Evolutionary conservation across 2,888 invertebrate species (phyloP).

Genomic region (Cepaea hortensis): DNA sequence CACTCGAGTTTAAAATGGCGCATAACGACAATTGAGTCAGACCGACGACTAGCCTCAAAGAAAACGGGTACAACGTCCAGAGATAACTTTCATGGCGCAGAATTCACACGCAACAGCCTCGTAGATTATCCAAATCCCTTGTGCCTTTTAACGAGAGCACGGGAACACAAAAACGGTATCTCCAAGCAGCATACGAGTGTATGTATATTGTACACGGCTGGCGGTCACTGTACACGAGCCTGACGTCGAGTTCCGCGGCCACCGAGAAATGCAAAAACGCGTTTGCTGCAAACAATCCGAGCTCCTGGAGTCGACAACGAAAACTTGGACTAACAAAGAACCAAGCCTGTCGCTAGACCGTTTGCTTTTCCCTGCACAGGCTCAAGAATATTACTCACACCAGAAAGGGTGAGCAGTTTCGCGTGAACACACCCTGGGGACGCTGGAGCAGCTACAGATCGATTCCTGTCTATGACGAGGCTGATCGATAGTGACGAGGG

Average conservation of each 20-base stretch:
- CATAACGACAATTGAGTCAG: background rate
- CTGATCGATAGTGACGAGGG: constrained; percentile 41
- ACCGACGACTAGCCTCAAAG: background rate
- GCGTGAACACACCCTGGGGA: constrained; percentile 38
- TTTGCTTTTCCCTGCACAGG: constrained; percentile 5
- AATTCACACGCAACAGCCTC: background rate
- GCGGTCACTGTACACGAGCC: background rate
- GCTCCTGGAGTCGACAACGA: too few relatives aligned
- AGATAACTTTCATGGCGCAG: background rate
- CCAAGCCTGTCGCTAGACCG: constrained; percentile 12
- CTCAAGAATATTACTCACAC: constrained; percentile 31
- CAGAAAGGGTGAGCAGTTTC: background rate
- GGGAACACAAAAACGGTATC: background rate
- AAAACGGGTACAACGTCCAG: background rate
- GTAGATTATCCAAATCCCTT: background rate
- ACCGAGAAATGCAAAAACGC: background rate
- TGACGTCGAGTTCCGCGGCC: background rate
- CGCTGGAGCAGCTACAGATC: constrained; percentile 30
- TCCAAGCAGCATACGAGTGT: background rate
- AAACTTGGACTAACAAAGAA: constrained; percentile 35
- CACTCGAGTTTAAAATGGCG: constrained; percentile 23
- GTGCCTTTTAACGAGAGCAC: background rate
- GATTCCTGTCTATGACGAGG: constrained; percentile 34
- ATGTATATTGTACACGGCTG: too few relatives aligned
- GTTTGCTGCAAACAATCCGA: background rate